Base-by-base conservation (phyloP, 64 coral and sea anemone species). In the Platygyra sinensis region DNA sequence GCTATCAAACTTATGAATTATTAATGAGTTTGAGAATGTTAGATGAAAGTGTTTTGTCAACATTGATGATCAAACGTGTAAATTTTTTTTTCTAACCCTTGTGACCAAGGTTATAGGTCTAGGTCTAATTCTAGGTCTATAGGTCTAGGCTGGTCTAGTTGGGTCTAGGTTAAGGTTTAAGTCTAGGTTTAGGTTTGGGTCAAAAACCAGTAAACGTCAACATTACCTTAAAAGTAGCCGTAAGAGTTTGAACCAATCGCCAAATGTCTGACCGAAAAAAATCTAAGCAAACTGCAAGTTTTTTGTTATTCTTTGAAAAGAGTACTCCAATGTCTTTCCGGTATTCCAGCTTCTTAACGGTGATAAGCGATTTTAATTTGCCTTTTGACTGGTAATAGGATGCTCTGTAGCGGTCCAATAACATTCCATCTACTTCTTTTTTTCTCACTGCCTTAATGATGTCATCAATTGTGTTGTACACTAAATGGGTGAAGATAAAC, bases 361-460 rank as follows among this genome's bases (percentile, higher is more conserved):
- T 79, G 50, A 55, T 29, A 2, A 79, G 49, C 49, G 76, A 54
- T 79, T 79, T 55, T 8, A 79, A 50, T 54, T 79, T 52, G 24
- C 14, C 76, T 57, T 4, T 27, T 55, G 18, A n/a, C 51, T 79
- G 76, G 28, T 79, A 57, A 79, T 28, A 59, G 11, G 51, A 54
- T 17, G 49, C 51, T 16, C 50, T 79, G 76, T 55, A 55, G n/a
- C 19, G 76, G n/a, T 79, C 76, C 13, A 79, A 59, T 22, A 85
- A 17, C 25, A 67, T 89, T 65, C 87, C 87, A 42, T 89, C 59
- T 5, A 89, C 75, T 46, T 89, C 20, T 3, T 79, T 29, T 10
- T n/a, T 17, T 61, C 14, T 30, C 16, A 89, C 7, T 24, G 87
- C 87, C 18, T 89, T 9, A 12, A 31, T 2, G 55, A 79, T 25